phyloP scores from a whole-genome alignment of 2,888 invertebrate species.

The Diploptera punctata region DNA sequence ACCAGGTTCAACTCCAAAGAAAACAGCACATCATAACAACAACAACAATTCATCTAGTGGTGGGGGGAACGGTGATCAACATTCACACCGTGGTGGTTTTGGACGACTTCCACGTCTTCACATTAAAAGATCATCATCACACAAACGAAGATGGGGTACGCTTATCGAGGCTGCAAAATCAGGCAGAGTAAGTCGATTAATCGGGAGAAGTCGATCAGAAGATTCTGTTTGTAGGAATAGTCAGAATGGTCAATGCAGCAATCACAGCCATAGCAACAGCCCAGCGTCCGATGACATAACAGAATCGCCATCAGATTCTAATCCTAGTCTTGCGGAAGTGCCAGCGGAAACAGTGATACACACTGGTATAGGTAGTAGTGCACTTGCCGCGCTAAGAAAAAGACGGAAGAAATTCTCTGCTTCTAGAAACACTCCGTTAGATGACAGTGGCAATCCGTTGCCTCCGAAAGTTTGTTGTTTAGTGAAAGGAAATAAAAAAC shows the following conservation, averaged over 20 bases:
- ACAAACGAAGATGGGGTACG: conserved; percentile 61
- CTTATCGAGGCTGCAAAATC: conserved; percentile 87
- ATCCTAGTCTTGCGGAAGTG: conserved; percentile 63
- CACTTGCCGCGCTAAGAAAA: conserved; percentile 76
- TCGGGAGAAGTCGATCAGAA: conserved; percentile 79
- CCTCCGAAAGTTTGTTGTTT: conserved; percentile 3
- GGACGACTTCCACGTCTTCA: conserved; percentile 52
- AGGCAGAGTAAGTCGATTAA: conserved; percentile 78
- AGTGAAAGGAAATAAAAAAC: conserved; percentile 51
- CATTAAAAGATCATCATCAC: conserved; percentile 60
- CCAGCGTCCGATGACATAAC: conserved; percentile 72
- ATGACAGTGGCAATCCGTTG: conserved; percentile 19
- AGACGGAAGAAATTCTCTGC: conserved; percentile 86
- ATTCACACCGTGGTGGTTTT: conserved; percentile 45
- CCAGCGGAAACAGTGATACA: conserved; percentile 42
- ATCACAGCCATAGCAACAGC: conserved; percentile 59
- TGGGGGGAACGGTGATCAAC: conserved; percentile 30
- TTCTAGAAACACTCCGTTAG: conserved; percentile 65
- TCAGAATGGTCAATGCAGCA: conserved; percentile 47
- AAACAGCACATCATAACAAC: conserved; percentile 55
- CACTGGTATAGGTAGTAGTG: conserved; percentile 49
- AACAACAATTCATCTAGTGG: not conserved
- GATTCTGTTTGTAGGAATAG: conserved; percentile 74
- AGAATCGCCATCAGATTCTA: conserved; percentile 73
- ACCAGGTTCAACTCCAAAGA: conserved; percentile 58